Percentiles rank a stretch among this genome's conserved stretches.
Conservation (phyloP, 2,113 vertebrate species). For the Garra rufa region DNA sequence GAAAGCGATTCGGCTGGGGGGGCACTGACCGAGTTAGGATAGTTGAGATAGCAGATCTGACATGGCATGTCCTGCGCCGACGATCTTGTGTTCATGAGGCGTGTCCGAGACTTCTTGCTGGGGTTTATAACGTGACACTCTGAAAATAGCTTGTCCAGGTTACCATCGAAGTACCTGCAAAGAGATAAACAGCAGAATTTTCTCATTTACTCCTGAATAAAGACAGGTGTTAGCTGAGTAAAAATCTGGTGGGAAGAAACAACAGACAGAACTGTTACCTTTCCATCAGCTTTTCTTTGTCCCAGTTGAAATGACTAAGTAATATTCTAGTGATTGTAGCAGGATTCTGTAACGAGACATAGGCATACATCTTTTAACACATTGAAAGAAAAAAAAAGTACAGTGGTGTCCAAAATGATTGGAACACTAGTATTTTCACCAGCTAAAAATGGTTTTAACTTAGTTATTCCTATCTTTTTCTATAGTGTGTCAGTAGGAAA, state of each 20-base stretch:
- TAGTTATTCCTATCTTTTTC: no score
- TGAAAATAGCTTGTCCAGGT: slow-evolving; percentile 98
- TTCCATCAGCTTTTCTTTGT: slow-evolving; percentile 99
- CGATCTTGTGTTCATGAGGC: slow-evolving; percentile 97
- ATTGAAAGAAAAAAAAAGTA: neutral
- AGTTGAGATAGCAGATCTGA: slow-evolving; percentile 99
- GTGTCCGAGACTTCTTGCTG: slow-evolving; percentile 96
- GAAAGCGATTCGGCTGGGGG: neutral
- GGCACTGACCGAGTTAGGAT: slow-evolving; percentile 94
- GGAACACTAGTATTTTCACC: no score
- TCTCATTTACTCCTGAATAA: neutral
- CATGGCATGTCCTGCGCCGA: slow-evolving; percentile 99
- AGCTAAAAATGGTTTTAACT: no score
- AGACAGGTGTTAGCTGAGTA: neutral
- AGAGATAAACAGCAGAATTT: slow-evolving; percentile 50
- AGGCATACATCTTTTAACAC: neutral
- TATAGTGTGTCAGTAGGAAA: no score
- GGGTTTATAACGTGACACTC: slow-evolving; percentile 99
- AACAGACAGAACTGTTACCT: slow-evolving; percentile 78
- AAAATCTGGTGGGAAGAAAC: neutral
- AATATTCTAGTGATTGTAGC: slow-evolving; percentile 99
- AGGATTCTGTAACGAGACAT: slow-evolving; percentile 86
- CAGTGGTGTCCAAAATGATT: no score
- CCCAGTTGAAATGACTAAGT: slow-evolving; percentile 99
- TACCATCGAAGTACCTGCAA: slow-evolving; percentile 97